Percentiles rank a stretch among this genome's conserved stretches.
Evolutionary conservation across 1,140 invertebrate species (phyloP).

Genomic region (Neomicropteryx cornuta): DNA sequence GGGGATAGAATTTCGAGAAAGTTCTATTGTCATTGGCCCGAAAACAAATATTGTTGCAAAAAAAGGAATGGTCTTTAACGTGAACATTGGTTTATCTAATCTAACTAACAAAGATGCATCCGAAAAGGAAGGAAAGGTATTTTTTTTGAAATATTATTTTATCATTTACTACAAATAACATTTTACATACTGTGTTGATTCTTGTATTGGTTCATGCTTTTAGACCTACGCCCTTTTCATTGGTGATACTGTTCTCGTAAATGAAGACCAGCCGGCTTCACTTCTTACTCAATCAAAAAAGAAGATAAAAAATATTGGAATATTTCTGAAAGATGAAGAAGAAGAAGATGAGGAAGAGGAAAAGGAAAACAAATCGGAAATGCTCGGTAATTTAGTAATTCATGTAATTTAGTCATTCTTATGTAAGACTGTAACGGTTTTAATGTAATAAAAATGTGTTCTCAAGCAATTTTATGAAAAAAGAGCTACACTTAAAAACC

Average conservation of each 20-base stretch:
- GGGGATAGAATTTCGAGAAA: constrained; percentile 97
- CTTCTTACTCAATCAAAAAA: constrained; percentile 89
- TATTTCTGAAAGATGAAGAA: constrained; percentile 91
- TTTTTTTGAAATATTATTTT: neutral
- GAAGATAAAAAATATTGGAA: constrained; percentile 92
- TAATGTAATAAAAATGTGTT: neutral
- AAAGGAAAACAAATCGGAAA: constrained; percentile 52
- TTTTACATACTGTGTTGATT: too few species aligned
- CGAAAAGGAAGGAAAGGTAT: constrained; percentile 72
- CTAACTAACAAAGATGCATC: constrained; percentile 72
- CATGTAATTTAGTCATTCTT: neutral
- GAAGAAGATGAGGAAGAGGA: constrained; percentile 69
- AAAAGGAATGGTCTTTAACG: constrained; percentile 96
- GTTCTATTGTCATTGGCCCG: constrained; percentile 80
- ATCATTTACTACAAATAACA: too few species aligned
- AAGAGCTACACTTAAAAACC: too few species aligned
- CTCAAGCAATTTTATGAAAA: too few species aligned
- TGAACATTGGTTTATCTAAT: constrained; percentile 89
- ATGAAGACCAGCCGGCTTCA: constrained; percentile 79
- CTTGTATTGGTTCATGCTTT: constrained; percentile 13
- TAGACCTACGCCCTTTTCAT: constrained; percentile 86
- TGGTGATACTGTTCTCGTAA: constrained; percentile 93
- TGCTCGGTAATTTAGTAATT: constrained; percentile 31
- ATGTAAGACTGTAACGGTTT: neutral
- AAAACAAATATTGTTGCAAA: constrained; percentile 74